These are phyloP conservation scores for Macrostomum lignano DNA, from an alignment of 1,140 invertebrate species.

Conservation along the genomic window DNA sequence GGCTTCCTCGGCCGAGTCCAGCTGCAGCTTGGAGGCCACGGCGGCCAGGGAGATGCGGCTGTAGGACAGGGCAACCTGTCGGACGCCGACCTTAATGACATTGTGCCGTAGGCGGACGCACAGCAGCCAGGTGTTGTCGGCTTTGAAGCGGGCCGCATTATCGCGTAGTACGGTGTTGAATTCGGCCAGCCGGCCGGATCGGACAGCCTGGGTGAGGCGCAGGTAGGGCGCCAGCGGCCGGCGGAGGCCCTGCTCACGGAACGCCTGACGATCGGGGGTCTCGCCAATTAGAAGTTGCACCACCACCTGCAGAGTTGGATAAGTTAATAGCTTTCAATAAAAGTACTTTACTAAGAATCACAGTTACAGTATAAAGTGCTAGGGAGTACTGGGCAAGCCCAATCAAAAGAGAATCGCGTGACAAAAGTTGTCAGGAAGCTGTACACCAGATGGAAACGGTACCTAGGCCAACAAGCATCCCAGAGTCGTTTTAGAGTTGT, in stretches of 20 bases:
- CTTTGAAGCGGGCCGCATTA: conserved; percentile 24
- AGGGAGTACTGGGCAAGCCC: no score
- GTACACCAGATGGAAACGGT: no score
- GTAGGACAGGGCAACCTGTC: conserved; percentile 81
- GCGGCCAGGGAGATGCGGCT: conserved; percentile 74
- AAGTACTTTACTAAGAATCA: no score
- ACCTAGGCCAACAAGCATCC: no score
- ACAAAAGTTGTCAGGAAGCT: no score
- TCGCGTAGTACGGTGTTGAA: conserved; percentile 78
- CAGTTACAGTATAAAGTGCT: no score
- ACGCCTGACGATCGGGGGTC: conserved; percentile 51
- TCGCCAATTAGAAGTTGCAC: conserved; percentile 81
- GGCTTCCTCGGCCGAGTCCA: conserved; percentile 81
- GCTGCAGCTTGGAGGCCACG: conserved; percentile 62
- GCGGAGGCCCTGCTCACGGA: conserved; percentile 51
- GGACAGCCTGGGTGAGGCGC: conserved; percentile 64
- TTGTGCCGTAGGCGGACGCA: conserved; percentile 71
- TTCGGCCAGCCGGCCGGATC: conserved; percentile 63
- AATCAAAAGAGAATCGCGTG: no score
- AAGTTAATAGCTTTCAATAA: no score
- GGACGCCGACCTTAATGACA: conserved; percentile 91
- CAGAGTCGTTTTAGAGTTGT: no score
- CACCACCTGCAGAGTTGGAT: no score
- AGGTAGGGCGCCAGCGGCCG: conserved; percentile 72
- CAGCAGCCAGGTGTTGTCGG: conserved; percentile 70